A percentile compares a stretch with the other conserved stretches of the same genome.
Conservation (phyloP, 2,113 vertebrate species). For the Amblyornis subalaris region DNA sequence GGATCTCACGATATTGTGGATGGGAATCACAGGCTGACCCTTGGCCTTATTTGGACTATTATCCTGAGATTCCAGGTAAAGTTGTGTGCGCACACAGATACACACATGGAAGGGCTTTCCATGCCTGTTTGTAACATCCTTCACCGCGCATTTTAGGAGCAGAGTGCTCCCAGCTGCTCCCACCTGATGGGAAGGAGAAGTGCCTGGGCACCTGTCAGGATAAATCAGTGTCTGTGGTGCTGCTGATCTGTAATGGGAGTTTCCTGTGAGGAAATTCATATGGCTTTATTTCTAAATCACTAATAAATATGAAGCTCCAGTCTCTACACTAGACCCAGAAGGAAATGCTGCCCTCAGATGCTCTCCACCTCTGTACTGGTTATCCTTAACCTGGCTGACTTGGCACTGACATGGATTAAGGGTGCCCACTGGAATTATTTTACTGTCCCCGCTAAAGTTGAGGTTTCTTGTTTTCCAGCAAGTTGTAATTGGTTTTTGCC, state of each 20-base stretch:
- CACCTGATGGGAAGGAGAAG: background rate
- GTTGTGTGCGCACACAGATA: no score
- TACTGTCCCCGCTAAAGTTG: background rate
- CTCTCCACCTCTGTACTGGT: background rate
- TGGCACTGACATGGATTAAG: background rate
- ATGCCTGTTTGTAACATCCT: background rate
- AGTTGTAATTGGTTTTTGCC: background rate
- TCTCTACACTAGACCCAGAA: fast-evolving
- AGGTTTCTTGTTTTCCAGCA: background rate
- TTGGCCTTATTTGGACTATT: slow-evolving; percentile 98
- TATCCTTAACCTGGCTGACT: background rate
- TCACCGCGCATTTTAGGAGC: background rate
- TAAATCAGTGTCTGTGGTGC: no score
- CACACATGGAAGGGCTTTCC: background rate
- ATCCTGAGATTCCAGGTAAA: slow-evolving; percentile 94
- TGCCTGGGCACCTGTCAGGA: background rate
- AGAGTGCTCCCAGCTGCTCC: background rate
- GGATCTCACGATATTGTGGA: slow-evolving; percentile 97
- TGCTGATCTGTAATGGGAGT: background rate
- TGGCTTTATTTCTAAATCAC: background rate
- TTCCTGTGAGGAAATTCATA: background rate
- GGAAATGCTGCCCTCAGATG: background rate
- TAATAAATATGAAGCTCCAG: background rate
- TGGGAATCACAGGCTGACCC: slow-evolving; percentile 92
- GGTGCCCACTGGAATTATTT: background rate